phyloP scores from a whole-genome alignment of 2,888 invertebrate species.

The Drosophila gaucha region DNA sequence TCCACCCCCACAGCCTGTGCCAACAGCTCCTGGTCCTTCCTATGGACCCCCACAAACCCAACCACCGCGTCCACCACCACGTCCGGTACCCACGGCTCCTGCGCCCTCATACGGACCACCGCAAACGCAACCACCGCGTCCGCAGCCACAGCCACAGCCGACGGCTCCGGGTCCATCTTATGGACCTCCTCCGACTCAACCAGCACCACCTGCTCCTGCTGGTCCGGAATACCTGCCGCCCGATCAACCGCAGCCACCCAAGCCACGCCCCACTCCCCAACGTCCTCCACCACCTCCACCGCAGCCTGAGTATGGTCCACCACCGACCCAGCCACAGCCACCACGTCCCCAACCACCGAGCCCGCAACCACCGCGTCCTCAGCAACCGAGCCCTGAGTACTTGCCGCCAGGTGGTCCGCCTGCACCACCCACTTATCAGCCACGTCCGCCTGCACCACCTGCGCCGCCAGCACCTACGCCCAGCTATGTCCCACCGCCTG shows the following conservation, averaged over 20 bases:
- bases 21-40: constrained; percentile 48
- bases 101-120: constrained; percentile 52
- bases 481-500: constrained; percentile 24
- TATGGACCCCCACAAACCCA: constrained; percentile 61
- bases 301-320: constrained; percentile 53
- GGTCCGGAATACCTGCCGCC: constrained; percentile 62
- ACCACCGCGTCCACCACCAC: constrained; percentile 57
- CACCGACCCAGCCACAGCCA: constrained; percentile 40
- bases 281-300: constrained; percentile 47
- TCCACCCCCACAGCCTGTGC: constrained; percentile 42
- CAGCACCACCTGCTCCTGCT: constrained; percentile 59
- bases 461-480: constrained; percentile 36
- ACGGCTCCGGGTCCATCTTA: constrained; percentile 38
- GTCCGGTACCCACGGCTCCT: constrained; percentile 45
- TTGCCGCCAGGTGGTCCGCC: constrained; percentile 47
- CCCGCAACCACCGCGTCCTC: constrained; percentile 41
- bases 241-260: constrained; percentile 45
- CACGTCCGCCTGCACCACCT: constrained; percentile 46
- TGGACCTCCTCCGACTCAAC: constrained; percentile 54
- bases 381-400: constrained; percentile 43
- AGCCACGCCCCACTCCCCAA: constrained; percentile 52
- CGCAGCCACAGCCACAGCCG: constrained; percentile 43
- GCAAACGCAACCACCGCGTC: constrained; percentile 54
- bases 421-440: constrained; percentile 43
- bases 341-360: constrained; percentile 37